Percentiles rank a stretch among this genome's conserved stretches.
Evolutionary conservation across 2,797 vertebrate species (phyloP).

Genomic region (Argyrosomus regius): DNA sequence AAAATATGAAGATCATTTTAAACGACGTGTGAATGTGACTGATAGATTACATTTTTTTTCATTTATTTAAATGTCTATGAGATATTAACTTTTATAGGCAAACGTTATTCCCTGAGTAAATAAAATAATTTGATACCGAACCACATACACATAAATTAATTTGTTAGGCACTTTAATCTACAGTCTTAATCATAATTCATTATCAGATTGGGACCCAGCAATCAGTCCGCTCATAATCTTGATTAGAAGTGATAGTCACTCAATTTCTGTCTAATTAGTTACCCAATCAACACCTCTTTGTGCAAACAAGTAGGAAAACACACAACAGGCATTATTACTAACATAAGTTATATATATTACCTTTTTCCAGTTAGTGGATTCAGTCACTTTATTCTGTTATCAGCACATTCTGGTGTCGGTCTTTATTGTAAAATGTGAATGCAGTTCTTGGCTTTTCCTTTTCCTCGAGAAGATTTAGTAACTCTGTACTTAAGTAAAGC

Average conservation of each 20-base stretch:
- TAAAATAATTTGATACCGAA: constrained; percentile 11
- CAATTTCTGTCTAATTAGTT: too few relatives aligned
- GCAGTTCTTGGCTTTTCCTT: background rate
- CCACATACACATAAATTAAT: background rate
- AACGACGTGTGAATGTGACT: background rate
- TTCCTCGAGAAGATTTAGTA: background rate
- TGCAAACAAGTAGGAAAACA: background rate
- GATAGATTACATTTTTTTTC: background rate
- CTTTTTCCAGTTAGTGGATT: background rate
- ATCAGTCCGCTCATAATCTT: constrained; percentile 17
- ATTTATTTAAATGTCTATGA: constrained; percentile 2
- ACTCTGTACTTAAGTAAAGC: background rate
- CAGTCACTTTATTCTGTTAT: background rate
- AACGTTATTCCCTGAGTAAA: constrained; percentile 5
- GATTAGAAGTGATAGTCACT: constrained; percentile 11
- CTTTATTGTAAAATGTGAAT: background rate
- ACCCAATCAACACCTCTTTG: too few relatives aligned
- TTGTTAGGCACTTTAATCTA: background rate
- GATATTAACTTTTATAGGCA: constrained; percentile 8
- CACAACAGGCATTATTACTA: constrained; percentile 2
- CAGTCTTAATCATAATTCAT: constrained; percentile 10
- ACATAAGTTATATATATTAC: background rate
- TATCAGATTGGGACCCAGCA: background rate
- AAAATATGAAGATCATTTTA: background rate
- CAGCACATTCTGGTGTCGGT: background rate